Conservation (phyloP, 2,113 vertebrate genomes). For the Circaetus cinerascens region DNA sequence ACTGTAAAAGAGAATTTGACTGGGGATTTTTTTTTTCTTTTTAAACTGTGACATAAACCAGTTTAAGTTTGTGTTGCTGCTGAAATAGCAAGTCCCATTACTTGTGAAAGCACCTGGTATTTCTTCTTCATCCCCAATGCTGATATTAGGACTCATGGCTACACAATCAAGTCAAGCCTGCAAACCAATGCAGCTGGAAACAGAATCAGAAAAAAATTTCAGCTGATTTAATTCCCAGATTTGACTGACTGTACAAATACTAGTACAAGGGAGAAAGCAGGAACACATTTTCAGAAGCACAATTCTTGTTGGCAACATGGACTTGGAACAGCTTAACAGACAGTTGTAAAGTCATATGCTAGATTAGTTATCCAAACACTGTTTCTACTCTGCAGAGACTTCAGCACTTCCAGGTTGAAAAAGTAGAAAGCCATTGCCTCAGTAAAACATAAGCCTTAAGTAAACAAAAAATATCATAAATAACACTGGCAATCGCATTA, state of each 20-base stretch:
- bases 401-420: not conserved
- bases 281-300: not conserved
- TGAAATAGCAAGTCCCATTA: not conserved
- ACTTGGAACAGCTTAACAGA: not conserved
- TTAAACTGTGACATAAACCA: not conserved
- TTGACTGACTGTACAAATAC: not conserved
- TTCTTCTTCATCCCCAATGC: not conserved
- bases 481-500: not conserved
- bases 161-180: not conserved
- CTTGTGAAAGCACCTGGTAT: not conserved
- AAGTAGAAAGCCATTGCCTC: not conserved
- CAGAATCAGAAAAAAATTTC: not conserved
- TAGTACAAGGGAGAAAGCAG: not conserved
- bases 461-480: not conserved
- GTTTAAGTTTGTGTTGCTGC: not conserved
- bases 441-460: not conserved
- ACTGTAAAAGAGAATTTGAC: not conserved
- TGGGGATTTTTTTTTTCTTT: not conserved
- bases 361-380: not conserved
- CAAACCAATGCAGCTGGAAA: not conserved
- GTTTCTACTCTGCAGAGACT: not conserved
- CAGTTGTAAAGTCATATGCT: not conserved
- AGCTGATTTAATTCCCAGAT: not conserved
- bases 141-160: not conserved
- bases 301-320: not conserved